Evolutionary conservation across 2,888 invertebrate species (phyloP), one percentile per base, ranked within the genome.

Genomic region (Eupeodes luniger): DNA sequence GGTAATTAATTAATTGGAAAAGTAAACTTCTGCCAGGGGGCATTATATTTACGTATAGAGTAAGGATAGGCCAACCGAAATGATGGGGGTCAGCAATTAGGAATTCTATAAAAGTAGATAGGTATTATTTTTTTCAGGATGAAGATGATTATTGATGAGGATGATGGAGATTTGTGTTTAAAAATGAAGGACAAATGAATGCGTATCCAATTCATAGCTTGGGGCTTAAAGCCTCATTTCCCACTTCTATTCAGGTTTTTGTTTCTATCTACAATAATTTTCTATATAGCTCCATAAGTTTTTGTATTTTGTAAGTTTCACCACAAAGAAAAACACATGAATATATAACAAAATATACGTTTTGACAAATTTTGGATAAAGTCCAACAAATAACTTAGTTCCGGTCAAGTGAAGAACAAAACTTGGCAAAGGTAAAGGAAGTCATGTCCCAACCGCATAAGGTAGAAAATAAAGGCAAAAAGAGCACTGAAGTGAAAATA

Each of bases 1-100:
- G 81, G 55, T 81, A 85, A 88, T 88, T 88, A 88, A 88, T 88
- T 85, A 88, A 85, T 88, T 88, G 85, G 88, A 85, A 88, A 85
- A 88, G 85, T 85, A 88, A 88, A 85, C 78, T 72, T 36, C 44
- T 67, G 85, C 78, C 69, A 14, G 51, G 1, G 47, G 57, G 67
- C 67, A 19, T 19, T 34, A 34, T 6, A 59, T 34, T 47, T 2
- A 4, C 10, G 12, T 62, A 44, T 62, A 34, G 19, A 5, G 0
- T 11, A 0, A 1, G 12, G 55, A 44, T 75, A 34, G 36, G 11
- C 27, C n/a, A 49, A 51, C 27, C 11, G 62, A 51, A 69, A 64
- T 70, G 59, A 83, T 87, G 81, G 72, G 84, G 84, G 84, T 72
- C 62, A 51, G 81, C 85, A 88, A 88, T 88, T 85, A 88, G 81